phyloP scores from a whole-genome alignment of 2,888 invertebrate species.

The Drosophila kokeensis region DNA sequence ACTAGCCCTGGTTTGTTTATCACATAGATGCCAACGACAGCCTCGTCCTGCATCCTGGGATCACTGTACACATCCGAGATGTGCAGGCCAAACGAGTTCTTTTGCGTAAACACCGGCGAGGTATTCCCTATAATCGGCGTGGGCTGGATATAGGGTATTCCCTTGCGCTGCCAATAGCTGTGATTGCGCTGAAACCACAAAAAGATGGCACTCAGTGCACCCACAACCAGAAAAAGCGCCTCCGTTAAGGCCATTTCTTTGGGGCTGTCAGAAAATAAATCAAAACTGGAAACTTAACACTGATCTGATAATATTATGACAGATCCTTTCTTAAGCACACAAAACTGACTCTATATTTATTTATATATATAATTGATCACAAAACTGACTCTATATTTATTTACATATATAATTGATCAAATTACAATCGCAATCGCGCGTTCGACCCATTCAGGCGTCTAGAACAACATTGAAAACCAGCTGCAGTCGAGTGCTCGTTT shows the following conservation, averaged over 20 bases:
- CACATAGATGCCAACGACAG: slow-evolving; percentile 84
- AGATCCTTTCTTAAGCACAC: background rate
- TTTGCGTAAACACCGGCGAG: slow-evolving; percentile 73
- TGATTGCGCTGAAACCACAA: slow-evolving; percentile 84
- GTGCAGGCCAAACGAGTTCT: slow-evolving; percentile 78
- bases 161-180: slow-evolving; percentile 82
- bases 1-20: slow-evolving; percentile 85
- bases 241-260: slow-evolving; percentile 66
- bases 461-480: background rate
- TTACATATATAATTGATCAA: background rate
- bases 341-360: background rate
- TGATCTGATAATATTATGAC: background rate
- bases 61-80: slow-evolving; percentile 83
- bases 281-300: background rate
- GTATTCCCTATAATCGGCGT: slow-evolving; percentile 85
- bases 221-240: slow-evolving; percentile 60
- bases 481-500: background rate
- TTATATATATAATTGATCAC: background rate
- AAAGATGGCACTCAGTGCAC: slow-evolving; percentile 57
- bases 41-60: slow-evolving; percentile 62
- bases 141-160: slow-evolving; percentile 83
- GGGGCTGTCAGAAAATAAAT: slow-evolving; percentile 5
- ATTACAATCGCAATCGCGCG: background rate
- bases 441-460: background rate
- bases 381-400: background rate